Base-by-base conservation (phyloP, 1,140 invertebrate species). In the Maniola jurtina region DNA sequence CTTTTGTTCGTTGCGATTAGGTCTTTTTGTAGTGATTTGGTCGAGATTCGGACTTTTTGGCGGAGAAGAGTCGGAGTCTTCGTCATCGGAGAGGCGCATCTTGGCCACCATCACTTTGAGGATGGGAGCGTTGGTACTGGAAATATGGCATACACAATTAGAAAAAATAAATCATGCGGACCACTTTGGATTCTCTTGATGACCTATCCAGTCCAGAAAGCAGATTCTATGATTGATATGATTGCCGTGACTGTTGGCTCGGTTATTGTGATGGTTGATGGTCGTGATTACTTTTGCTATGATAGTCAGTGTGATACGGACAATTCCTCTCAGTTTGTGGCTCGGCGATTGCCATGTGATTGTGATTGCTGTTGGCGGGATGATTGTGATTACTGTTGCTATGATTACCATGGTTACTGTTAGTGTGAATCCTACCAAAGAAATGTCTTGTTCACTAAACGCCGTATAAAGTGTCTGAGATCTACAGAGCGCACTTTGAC, bases 91-190 rank as follows among this genome's bases (percentile, higher is more conserved):
- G 9, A 86, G 61, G 0, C 72, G 73, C 73, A 89, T 76, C 59
- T 87, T 89, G 0, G 83, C 74, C 0, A 89, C 79, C 6, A 89
- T 5, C 11, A 87, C 84, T 66, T 89, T 87, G 0, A 89, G 73
- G 2, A 86, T 78, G 10, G 82, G 80, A 0, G 75, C 75, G 52
- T 69, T 79, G 34, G 61, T 77, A 35, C 79, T 83, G 70, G 7
- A 71, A 64, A 64, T 38, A 61, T 25, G 13, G 9, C 9, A 45
- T 6, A 45, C 5, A 45, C 1, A 45, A n/a, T 45, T 45, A 25
- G 25, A 25, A 25, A 25, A 25, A 25, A 25, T 2, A 25, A 4
- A 25, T 25, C 25, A n/a, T n/a, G n/a, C 4, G 25, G 1, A 25
- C 25, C 25, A 25, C 25, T 25, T 25, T 25, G 25, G 25, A 25